phyloP scores from a whole-genome alignment of 2,113 vertebrate species.

The Channa maculata region DNA sequence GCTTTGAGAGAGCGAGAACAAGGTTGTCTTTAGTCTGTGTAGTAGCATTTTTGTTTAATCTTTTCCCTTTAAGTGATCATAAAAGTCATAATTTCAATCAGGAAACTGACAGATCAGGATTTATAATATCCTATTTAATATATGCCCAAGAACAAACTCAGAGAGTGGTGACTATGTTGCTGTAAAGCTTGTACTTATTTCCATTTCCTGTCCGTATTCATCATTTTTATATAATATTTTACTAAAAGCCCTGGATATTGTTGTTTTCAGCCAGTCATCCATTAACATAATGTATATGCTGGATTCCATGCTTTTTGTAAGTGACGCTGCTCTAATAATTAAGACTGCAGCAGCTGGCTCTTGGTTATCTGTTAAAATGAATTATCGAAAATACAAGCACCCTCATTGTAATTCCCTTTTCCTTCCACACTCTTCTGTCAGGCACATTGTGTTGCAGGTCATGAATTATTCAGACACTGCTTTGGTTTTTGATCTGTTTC shows the following conservation, averaged over 20 bases:
- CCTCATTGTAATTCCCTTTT: conserved; percentile 29
- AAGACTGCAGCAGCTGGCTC: conserved; percentile 46
- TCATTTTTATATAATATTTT: conserved; percentile 3
- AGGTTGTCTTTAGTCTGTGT: no score
- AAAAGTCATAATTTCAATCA: no score
- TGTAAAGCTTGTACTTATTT: conserved; percentile 3
- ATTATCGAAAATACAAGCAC: conserved; percentile 66
- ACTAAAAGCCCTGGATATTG: conserved; percentile 6
- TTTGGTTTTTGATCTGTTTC: conserved; percentile 55
- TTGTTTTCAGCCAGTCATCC: conserved; percentile 2
- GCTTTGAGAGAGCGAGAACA: conserved; percentile 20
- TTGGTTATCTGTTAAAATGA: conserved; percentile 46
- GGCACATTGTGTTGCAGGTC: conserved; percentile 53
- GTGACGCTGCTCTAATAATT: conserved; percentile 48
- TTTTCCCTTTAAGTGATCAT: no score
- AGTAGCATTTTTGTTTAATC: no score
- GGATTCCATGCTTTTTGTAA: background rate
- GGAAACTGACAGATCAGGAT: background rate
- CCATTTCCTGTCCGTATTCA: no score
- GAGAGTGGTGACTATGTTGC: conserved; percentile 6
- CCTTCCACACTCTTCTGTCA: conserved; percentile 38
- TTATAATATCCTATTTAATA: conserved; percentile 12
- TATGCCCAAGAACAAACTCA: conserved; percentile 8
- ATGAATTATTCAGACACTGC: conserved; percentile 74
- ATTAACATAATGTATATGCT: conserved; percentile 8